Base-by-base conservation (phyloP, 2,888 invertebrate genomes). In the Catocala sponsa region DNA sequence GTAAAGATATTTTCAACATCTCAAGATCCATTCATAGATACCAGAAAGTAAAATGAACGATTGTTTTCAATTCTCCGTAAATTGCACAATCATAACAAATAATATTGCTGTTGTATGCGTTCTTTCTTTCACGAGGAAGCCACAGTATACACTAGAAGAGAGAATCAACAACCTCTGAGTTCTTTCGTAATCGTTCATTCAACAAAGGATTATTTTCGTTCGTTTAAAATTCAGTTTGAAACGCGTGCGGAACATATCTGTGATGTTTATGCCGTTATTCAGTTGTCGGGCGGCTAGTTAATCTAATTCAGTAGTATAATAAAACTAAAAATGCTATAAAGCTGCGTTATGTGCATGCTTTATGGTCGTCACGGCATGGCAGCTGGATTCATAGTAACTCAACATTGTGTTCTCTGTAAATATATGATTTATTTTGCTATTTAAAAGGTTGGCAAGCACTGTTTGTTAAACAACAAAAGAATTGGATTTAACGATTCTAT, bases 291-390 rank as follows among this genome's bases (percentile, higher is more conserved):
- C 38, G 47, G 62, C 62, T 51, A 70, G 81, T 88, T 82, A 84
- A 85, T 88, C 87, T 89, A 88, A 88, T 83, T 86, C 82, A 68
- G 86, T 70, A 55, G 55, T 67, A 85, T 74, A 81, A 81, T 90
- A 86, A 89, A 89, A 84, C 71, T 72, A 84, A 85, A 86, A 87
- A 86, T 83, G 86, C 84, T 68, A 83, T 89, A 85, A 87, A 86
- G 68, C 49, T 56, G 67, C 65, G 76, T 63, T 69, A 68, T 61
- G 70, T 59, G 76, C 59, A 53, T 72, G 72, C 70, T 84, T 85
- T 83, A 85, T 76, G 82, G 76, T 68, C 68, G 72, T 63, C 67
- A 35, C 58, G 65, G 52, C 56, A 57, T 54, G 6, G 49, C 57
- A 32, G 62, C 62, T 58, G 53, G 48, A 32, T 43, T 51, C 1